Percentiles rank a stretch among this genome's conserved stretches.
Conservation (phyloP, 2,888 invertebrate genomes). For the Dynastes grantii region DNA sequence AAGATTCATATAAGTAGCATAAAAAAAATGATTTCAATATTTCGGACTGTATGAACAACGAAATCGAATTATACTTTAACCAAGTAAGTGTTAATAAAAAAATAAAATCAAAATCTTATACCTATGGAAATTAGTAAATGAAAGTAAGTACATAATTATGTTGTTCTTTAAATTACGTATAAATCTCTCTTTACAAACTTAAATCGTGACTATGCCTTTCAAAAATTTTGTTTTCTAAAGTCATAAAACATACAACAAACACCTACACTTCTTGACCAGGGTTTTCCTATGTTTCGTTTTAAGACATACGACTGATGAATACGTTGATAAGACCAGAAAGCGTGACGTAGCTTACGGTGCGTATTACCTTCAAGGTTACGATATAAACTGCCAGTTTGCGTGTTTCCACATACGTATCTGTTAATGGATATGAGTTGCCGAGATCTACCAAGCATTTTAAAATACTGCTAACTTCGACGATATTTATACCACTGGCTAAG, state of each 20-base stretch:
- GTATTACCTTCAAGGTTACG: conserved; percentile 50
- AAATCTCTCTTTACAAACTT: too few relatives aligned
- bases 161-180: too few relatives aligned
- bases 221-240: too few relatives aligned
- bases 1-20: too few relatives aligned
- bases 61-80: too few relatives aligned
- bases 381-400: conserved; percentile 50
- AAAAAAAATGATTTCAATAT: too few relatives aligned
- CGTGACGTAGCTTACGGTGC: conserved; percentile 38
- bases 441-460: conserved; percentile 33
- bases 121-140: too few relatives aligned
- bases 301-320: conserved; percentile 45
- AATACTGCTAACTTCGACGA: conserved; percentile 29
- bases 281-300: conserved; percentile 12
- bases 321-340: conserved; percentile 44
- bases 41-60: too few relatives aligned
- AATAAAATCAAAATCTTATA: too few relatives aligned
- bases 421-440: conserved; percentile 40
- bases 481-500: conserved; percentile 29
- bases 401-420: conserved; percentile 47
- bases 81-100: too few relatives aligned
- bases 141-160: too few relatives aligned
- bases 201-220: too few relatives aligned
- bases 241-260: background rate
- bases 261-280: background rate